Conservation (phyloP, 2,888 invertebrate genomes). For the Morpho achilles region DNA sequence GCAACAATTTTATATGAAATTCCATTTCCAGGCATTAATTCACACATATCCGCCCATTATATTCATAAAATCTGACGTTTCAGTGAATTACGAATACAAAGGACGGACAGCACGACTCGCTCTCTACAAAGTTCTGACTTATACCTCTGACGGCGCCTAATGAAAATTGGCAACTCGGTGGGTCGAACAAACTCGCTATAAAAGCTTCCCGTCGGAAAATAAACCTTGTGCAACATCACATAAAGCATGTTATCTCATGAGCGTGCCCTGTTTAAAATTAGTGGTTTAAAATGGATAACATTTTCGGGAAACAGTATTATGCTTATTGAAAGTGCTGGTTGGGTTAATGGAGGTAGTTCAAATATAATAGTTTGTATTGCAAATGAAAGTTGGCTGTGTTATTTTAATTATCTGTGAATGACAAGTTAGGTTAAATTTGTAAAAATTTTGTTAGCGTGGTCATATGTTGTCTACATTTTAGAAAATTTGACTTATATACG, state of each 20-base stretch:
- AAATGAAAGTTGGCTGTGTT: too few relatives aligned
- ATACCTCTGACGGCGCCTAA: conserved; percentile 54
- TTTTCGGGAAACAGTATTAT: conserved; percentile 38
- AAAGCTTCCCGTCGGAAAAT: conserved; percentile 19
- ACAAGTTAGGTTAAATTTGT: too few relatives aligned
- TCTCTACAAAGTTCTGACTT: conserved; percentile 55
- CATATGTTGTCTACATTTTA: too few relatives aligned
- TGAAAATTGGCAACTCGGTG: conserved; percentile 72
- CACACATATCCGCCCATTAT: conserved; percentile 34
- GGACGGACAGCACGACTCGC: conserved; percentile 42
- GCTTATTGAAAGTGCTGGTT: conserved; percentile 10
- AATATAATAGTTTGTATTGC: not conserved
- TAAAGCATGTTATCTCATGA: conserved; percentile 7
- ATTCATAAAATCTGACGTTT: conserved; percentile 51
- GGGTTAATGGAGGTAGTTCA: conserved; percentile 1
- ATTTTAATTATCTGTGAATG: too few relatives aligned
- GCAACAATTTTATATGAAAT: conserved; percentile 35
- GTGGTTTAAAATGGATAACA: conserved; percentile 32
- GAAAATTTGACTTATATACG: too few relatives aligned
- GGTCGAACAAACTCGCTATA: conserved; percentile 52
- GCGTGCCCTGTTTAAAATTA: not conserved
- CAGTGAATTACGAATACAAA: conserved; percentile 56
- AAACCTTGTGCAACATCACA: conserved; percentile 1
- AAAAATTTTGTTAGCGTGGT: too few relatives aligned
- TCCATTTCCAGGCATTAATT: conserved; percentile 40